phyloP scores from a whole-genome alignment of 2,797 vertebrate genomes.

The Gymnoscopelus microlampas region DNA sequence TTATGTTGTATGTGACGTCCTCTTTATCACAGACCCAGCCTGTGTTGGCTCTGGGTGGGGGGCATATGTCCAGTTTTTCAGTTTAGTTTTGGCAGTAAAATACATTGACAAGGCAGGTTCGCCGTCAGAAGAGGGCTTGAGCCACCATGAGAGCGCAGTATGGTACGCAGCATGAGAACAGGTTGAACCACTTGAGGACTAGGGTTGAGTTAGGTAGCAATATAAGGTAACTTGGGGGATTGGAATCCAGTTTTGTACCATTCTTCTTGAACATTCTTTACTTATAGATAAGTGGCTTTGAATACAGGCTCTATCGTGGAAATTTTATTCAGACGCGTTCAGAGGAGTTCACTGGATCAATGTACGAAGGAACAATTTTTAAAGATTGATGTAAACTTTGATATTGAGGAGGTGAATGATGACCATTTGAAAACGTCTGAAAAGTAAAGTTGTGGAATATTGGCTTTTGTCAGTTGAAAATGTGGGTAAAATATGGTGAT shows the following conservation, averaged over 20 bases:
- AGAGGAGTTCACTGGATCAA: constrained; percentile 1
- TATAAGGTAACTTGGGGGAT: not conserved
- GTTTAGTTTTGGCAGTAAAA: no score
- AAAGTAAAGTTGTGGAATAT: not conserved
- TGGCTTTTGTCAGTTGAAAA: not conserved
- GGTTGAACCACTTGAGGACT: not conserved
- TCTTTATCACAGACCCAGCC: no score
- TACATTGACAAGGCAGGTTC: no score
- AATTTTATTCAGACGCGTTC: constrained; percentile 2
- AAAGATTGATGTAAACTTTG: constrained; percentile 3
- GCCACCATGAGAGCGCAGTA: no score
- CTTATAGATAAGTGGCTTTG: not conserved
- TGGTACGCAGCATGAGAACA: no score
- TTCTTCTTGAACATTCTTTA: not conserved
- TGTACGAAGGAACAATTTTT: not conserved
- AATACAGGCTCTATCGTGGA: not conserved
- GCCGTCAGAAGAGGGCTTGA: no score
- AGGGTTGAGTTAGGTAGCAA: constrained; percentile 4
- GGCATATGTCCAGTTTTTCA: no score
- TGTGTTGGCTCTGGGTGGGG: no score
- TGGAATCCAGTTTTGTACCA: not conserved
- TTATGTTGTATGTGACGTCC: no score
- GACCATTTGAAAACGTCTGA: not conserved
- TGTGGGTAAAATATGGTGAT: not conserved
- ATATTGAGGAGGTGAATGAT: constrained; percentile 1